These are phyloP conservation scores for Matsumyia berberina DNA, from an alignment of 2,888 invertebrate species.

Conservation along the genomic window DNA sequence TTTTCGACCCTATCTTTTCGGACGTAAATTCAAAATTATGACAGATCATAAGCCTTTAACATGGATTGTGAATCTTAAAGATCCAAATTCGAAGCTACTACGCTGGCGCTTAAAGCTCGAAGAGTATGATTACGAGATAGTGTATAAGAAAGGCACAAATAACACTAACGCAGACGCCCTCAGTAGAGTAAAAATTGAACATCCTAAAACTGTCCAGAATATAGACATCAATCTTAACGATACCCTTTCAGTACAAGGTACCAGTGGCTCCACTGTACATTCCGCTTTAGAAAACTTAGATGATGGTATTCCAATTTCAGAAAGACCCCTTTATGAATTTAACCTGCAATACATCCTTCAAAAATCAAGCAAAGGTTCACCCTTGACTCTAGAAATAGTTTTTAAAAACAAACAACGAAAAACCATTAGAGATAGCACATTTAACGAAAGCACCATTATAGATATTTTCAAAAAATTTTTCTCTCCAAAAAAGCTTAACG, in stretches of 20 bases:
- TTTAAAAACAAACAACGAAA: slow-evolving; percentile 61
- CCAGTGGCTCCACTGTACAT: slow-evolving; percentile 19
- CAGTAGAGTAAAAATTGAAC: slow-evolving; percentile 35
- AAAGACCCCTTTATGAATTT: slow-evolving; percentile 66
- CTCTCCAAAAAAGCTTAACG: slow-evolving; percentile 47
- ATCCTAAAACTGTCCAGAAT: not conserved
- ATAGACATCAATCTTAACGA: too few species aligned
- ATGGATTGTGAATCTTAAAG: slow-evolving; percentile 53
- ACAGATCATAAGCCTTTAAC: slow-evolving; percentile 75
- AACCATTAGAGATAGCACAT: slow-evolving; percentile 11
- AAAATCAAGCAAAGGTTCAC: slow-evolving; percentile 5
- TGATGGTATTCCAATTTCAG: slow-evolving; percentile 51
- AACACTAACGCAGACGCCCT: slow-evolving; percentile 66
- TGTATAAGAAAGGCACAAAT: slow-evolving; percentile 49
- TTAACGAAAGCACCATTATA: slow-evolving; percentile 26
- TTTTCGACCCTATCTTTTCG: slow-evolving; percentile 8
- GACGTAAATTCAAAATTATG: slow-evolving; percentile 14
- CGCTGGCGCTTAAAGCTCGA: slow-evolving; percentile 60
- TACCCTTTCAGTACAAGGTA: too few species aligned
- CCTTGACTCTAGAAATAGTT: slow-evolving; percentile 14
- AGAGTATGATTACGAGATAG: slow-evolving; percentile 62
- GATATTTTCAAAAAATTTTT: slow-evolving; percentile 47
- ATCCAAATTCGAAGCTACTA: slow-evolving; percentile 48
- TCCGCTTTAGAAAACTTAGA: slow-evolving; percentile 41
- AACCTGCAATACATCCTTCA: slow-evolving; percentile 47